Base-by-base conservation (phyloP, 2,888 invertebrate species). In the Drosophila infuscata region DNA sequence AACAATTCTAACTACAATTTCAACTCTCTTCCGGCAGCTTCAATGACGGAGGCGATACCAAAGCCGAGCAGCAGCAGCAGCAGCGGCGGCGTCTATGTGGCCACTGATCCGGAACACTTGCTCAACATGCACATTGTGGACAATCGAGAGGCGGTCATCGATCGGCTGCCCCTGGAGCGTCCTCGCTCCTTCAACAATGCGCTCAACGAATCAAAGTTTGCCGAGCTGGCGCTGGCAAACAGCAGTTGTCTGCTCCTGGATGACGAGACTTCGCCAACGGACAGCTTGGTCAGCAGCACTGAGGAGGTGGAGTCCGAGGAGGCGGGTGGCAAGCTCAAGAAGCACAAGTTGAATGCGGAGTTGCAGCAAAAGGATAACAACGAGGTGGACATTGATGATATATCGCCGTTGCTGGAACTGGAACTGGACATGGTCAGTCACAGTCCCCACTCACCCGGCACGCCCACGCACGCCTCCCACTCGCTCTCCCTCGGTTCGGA, bases 211-310 rank as follows among this genome's bases (percentile, higher is more conserved):
- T 87, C 90, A 3, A 96, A 96, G 84, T 97, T 97, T 82, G 97
- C 96, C 0, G 94, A 94, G 68, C 94, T 96, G 89, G 96, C 96
- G 3, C 95, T 96, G 56, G 96, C 95, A 74, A 90, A 62, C 25
- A 96, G 95, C 49, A 95, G 95, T 0, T 95, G 95, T 68, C 93
- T 97, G 46, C 94, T 97, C 38, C 94, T 97, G 36, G 97, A 97
- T 76, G 97, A 97, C 85, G 97, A 97, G 91, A 96, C 96, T 0
- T 97, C 97, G 0, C 97, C 97, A 17, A 96, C 96, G 0, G 97
- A 97, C 83, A 97, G 97, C 90, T 93, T 97, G 58, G 95, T 96
- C 74, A 93, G 93, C 76, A 93, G 93, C 78, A 91, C 92, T 15
- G 84, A 84, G 7, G 93, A 92, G 52, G 76, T 74, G 6, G 93